These are phyloP conservation scores for Ataeniobius toweri DNA, from an alignment of 2,797 vertebrate species.

Conservation along the genomic window DNA sequence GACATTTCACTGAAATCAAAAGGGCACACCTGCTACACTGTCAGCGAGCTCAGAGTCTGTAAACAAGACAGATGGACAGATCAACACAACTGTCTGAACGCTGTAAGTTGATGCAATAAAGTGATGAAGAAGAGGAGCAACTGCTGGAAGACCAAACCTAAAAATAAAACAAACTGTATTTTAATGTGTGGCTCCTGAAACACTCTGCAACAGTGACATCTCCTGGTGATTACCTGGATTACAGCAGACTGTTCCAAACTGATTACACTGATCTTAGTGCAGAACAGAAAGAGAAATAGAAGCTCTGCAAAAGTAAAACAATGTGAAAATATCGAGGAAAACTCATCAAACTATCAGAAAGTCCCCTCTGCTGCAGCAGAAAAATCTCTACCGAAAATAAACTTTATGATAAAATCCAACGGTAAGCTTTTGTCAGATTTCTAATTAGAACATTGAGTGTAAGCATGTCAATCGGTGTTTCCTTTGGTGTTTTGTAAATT, in stretches of 20 bases:
- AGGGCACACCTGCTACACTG: conserved; percentile 52
- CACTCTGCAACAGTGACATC: conserved; percentile 72
- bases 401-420: background rate
- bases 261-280: background rate
- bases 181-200: conserved; percentile 4
- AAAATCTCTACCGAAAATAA: background rate
- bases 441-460: background rate
- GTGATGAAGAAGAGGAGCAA: conserved; percentile 20
- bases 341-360: background rate
- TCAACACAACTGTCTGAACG: conserved; percentile 37
- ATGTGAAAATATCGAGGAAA: background rate
- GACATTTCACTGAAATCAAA: conserved; percentile 56
- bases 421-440: background rate
- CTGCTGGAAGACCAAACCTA: conserved; percentile 1
- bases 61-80: conserved; percentile 47
- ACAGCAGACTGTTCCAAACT: background rate
- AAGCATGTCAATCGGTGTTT: background rate
- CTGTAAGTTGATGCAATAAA: conserved; percentile 35
- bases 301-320: background rate
- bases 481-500: background rate
- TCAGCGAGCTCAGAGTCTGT: conserved; percentile 28
- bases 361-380: background rate
- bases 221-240: conserved; percentile 57
- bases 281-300: background rate
- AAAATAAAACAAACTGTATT: background rate